A percentile compares a stretch with the other conserved stretches of the same genome.
Conservation (phyloP, 2,888 invertebrate genomes). For the Phyllotreta striolata region DNA sequence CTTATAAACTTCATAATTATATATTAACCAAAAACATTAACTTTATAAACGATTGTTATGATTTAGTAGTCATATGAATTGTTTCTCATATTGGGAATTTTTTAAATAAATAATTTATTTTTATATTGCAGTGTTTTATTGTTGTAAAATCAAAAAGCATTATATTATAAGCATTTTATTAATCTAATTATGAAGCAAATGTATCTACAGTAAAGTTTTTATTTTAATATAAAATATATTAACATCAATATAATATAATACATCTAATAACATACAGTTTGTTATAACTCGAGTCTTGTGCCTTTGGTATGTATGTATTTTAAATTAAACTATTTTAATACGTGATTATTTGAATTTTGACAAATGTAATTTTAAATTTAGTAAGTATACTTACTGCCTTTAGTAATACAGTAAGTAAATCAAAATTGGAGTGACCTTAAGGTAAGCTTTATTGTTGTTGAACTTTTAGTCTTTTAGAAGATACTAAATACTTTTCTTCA, state of each 20-base stretch:
- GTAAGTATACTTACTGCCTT: too few relatives aligned
- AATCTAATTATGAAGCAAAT: slow-evolving; percentile 8
- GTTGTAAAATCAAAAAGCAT: neutral
- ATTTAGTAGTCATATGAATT: slow-evolving; percentile 3
- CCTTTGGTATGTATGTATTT: slow-evolving; percentile 13
- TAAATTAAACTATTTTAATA: slow-evolving; percentile 2
- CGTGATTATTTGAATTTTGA: too few relatives aligned
- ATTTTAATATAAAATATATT: slow-evolving; percentile 12
- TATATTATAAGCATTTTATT: slow-evolving; percentile 15
- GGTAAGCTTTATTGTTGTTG: too few relatives aligned
- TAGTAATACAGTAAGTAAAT: too few relatives aligned
- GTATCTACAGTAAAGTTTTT: slow-evolving; percentile 16
- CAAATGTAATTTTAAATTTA: too few relatives aligned
- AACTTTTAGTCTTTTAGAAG: too few relatives aligned
- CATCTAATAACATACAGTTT: slow-evolving; percentile 12
- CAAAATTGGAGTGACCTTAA: too few relatives aligned
- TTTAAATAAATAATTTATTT: slow-evolving; percentile 32
- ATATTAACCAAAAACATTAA: slow-evolving; percentile 19
- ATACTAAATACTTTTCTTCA: too few relatives aligned
- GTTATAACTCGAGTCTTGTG: slow-evolving; percentile 6
- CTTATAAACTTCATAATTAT: slow-evolving; percentile 20
- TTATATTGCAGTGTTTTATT: slow-evolving; percentile 8
- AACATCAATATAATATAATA: slow-evolving; percentile 13
- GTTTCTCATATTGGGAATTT: slow-evolving; percentile 37
- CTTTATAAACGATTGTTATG: slow-evolving; percentile 7